Base-by-base conservation (phyloP, 2,888 invertebrate species). In the Ophion obscuratus region DNA sequence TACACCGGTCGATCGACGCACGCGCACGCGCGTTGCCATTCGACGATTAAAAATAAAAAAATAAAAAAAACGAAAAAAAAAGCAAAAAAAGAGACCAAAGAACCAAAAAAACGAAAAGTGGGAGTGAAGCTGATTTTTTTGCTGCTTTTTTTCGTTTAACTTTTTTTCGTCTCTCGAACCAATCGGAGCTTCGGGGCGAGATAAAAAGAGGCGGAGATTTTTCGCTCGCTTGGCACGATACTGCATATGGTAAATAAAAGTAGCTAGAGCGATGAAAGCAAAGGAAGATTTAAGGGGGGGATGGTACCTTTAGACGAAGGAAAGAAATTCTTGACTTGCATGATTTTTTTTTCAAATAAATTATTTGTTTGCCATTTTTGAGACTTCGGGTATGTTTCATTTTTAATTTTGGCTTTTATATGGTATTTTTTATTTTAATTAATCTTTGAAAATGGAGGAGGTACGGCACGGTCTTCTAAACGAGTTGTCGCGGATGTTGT, bases 1-100 rank as follows among this genome's bases (percentile, higher is more conserved):
- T 64, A 78, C 83, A 74, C 80, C 64, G 53, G 67, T 74, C 47
- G 59, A 68, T 53, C 53, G 40, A 40, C 40, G 40, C 24, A 71
- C 57, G 80, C 62, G 66, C 36, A 47, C 66, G 20, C 74, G 27
- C 17, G 36, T 53, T 10, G 66, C 1, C 59, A 24, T 40, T 4
- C 80, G 71, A 57, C 64, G 24, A 66, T 36, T 14, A 24, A 10
- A 10, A 17, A 47, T 44, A 9, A 66, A 44, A 9, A 31, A 64
- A 53, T 47, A 70, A 47, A 27, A 53, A 53, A 47, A 47, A 59
- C n/a, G 53, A 53, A 53, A 53, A 53, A 53, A 53, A 53, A 53
- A 5, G 4, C 17, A 53, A 53, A 53, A 53, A 17, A 53, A 53
- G 4, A 53, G 17, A 47, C 14, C 17, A 53, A 53, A 53, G 11